A percentile compares a stretch with the other conserved stretches of the same genome.
phyloP scores from a whole-genome alignment of 2,888 invertebrate species.

The Drosophila tripunctata region DNA sequence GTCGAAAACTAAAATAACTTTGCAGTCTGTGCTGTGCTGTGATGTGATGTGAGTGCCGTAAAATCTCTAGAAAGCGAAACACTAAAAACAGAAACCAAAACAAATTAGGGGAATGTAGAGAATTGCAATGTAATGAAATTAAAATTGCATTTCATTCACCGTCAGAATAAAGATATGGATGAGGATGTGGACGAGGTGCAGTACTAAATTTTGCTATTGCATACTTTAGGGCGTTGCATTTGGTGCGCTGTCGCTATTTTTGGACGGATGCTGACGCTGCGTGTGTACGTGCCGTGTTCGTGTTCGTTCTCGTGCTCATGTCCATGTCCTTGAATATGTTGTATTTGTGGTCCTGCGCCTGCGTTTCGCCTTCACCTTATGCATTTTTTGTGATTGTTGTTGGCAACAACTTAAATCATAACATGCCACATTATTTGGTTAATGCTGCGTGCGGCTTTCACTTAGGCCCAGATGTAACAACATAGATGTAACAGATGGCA shows the following conservation, averaged over 20 bases:
- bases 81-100: conserved; percentile 56
- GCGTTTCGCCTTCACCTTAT: conserved; percentile 17
- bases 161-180: background rate
- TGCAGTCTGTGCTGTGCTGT: conserved; percentile 20
- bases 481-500: conserved; percentile 32
- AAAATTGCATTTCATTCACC: conserved; percentile 68
- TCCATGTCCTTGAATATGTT: conserved; percentile 49
- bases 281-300: conserved; percentile 10
- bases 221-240: conserved; percentile 45
- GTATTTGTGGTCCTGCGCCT: conserved; percentile 25
- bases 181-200: conserved; percentile 1
- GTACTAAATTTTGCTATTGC: conserved; percentile 48
- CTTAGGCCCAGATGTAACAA: conserved; percentile 29
- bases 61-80: conserved; percentile 5
- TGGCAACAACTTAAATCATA: conserved; percentile 20
- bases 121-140: conserved; percentile 62
- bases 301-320: conserved; percentile 17
- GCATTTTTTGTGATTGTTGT: background rate
- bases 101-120: conserved; percentile 52
- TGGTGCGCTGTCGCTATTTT: conserved; percentile 49
- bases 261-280: conserved; percentile 21
- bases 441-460: conserved; percentile 23
- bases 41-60: background rate
- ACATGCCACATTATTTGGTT: conserved; percentile 28
- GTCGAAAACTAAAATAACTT: conserved; percentile 43